These are phyloP conservation scores for Corvus cornix DNA, from an alignment of 2,113 vertebrate genomes.

Conservation along the genomic window DNA sequence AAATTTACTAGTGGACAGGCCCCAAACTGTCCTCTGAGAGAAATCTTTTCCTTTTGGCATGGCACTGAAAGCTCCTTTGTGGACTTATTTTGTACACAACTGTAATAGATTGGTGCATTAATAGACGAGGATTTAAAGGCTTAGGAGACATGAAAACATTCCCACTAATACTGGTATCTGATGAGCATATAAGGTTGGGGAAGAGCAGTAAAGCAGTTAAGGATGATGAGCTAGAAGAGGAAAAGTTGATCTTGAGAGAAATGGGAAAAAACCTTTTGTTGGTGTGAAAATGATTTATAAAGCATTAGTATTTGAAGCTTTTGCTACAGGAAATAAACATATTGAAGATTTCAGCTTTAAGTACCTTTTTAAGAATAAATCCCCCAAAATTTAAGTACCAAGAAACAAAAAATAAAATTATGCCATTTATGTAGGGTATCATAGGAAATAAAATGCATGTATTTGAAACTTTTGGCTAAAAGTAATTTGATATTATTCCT, in stretches of 20 bases:
- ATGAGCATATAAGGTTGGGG: not conserved
- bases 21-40: not conserved
- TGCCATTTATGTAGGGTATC: not conserved
- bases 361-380: not conserved
- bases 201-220: accelerated
- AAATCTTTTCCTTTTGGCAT: not conserved
- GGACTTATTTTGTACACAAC: not conserved
- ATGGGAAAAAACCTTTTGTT: not conserved
- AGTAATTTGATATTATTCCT: not conserved
- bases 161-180: not conserved
- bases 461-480: not conserved
- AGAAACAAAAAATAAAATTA: not conserved
- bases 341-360: not conserved
- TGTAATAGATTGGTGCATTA: not conserved
- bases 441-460: not conserved
- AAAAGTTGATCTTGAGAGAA: not conserved
- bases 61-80: not conserved
- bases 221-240: not conserved
- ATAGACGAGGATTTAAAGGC: not conserved
- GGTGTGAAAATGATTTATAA: not conserved
- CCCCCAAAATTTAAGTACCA: not conserved
- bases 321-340: not conserved
- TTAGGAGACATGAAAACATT: not conserved
- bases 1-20: not conserved
- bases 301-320: not conserved